Base-by-base conservation (phyloP, 2,888 invertebrate genomes). In the Arenicola marina region DNA sequence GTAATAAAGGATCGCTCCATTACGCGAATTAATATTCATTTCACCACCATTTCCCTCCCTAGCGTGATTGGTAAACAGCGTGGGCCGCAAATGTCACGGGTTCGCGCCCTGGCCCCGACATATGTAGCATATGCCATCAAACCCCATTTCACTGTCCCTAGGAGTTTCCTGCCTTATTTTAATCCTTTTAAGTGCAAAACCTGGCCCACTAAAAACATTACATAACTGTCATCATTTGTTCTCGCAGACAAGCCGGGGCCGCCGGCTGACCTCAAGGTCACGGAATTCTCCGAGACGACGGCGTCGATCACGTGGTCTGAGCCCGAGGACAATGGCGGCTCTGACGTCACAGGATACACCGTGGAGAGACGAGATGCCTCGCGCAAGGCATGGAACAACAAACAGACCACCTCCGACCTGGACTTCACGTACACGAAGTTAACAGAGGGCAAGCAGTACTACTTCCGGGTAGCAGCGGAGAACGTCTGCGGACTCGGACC, bases 401-500 rank as follows among this genome's bases (percentile, higher is more conserved):
- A 28, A 4, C 38, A 29, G 18, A 34, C 24, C 26, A 59, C 61
- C 11, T 33, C 34, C 1, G 55, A 61, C 26, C n/a, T 61, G 51
- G 62, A 64, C 34, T 28, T 45, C 15, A 45, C 54, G 18, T 53
- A 51, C 15, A 34, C 43, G 31, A 43, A 59, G 7, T 61, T 70
- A 18, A 61, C 45, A 1, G 65, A 64, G 44, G 65, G 61, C 33
- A 38, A 32, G 28, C 18, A 62, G 28, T 69, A 69, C 59, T 33
- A 38, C 43, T 60, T 69, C 59, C 43, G 61, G 18, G 70, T 70
- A 31, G 68, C 70, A 21, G 70, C 70, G 18, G 61, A 63, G 56
- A 71, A 66, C 26, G 68, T 91, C 72, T 95, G 95, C 1, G 96
- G 96, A 2, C 92, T 92, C 91, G 76, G 81, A 56, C 68, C 71